phyloP scores from a whole-genome alignment of 2,888 invertebrate genomes.

The Meta bourneti region DNA sequence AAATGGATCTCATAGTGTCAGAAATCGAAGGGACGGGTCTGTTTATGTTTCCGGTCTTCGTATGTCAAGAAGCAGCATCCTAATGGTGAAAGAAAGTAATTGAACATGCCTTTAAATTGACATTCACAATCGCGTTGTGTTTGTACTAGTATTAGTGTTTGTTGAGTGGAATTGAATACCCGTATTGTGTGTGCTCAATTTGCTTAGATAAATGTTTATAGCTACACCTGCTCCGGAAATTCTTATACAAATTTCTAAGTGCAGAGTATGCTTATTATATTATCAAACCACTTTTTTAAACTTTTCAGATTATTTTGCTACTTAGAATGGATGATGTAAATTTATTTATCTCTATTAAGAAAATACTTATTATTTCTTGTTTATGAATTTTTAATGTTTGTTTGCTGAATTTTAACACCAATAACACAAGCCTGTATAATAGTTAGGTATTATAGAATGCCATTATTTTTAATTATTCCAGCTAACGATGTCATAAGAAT shows the following conservation, averaged over 20 bases:
- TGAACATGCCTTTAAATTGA: constrained; percentile 7
- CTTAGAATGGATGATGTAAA: no score
- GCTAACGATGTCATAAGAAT: no score
- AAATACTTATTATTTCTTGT: no score
- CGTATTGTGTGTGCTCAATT: neutral
- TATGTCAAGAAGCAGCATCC: constrained; percentile 34
- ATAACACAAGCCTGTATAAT: no score
- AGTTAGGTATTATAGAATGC: no score
- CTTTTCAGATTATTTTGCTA: no score
- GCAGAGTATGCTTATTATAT: no score
- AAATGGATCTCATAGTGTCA: neutral
- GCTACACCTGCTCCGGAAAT: neutral
- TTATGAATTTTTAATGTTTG: no score
- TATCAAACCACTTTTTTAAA: no score
- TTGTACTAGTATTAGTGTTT: constrained; percentile 2
- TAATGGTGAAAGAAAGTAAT: neutral
- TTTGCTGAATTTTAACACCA: no score
- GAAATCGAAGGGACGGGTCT: neutral
- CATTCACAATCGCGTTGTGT: constrained; percentile 4
- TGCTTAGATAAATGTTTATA: neutral
- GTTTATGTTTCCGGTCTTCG: neutral
- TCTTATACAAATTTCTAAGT: neutral
- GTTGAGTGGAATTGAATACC: neutral
- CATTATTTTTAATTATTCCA: no score
- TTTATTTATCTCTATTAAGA: no score